phyloP scores from a whole-genome alignment of 2,113 vertebrate species.

The Mesoclemmys tuberculata region DNA sequence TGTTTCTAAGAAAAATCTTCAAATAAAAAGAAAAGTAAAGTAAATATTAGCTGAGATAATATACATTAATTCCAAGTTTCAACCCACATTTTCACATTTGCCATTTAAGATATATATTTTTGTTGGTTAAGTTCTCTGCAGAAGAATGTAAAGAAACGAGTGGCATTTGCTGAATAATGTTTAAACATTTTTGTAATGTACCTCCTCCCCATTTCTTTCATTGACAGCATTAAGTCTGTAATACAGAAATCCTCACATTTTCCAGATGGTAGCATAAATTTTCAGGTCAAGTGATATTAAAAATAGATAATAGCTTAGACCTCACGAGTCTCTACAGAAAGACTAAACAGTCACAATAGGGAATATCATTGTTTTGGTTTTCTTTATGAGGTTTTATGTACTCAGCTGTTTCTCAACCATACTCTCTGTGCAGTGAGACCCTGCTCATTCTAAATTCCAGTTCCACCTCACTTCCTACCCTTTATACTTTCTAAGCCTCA shows the following conservation, averaged over 20 bases:
- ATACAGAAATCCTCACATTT: conserved; percentile 68
- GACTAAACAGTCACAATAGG: conserved; percentile 96
- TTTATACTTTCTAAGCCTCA: conserved; percentile 80
- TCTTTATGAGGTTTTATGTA: conserved; percentile 91
- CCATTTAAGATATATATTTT: conserved; percentile 21
- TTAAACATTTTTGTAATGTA: conserved; percentile 42
- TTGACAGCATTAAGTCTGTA: conserved; percentile 49
- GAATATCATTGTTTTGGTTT: conserved; percentile 95
- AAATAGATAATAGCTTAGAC: conserved; percentile 87
- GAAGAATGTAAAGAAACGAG: conserved; percentile 8
- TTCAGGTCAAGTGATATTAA: conserved; percentile 91
- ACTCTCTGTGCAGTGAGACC: conserved; percentile 78
- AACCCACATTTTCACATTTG: neutral
- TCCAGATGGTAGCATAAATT: conserved; percentile 86
- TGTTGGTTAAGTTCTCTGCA: neutral
- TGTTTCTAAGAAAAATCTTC: neutral
- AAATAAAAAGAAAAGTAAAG: conserved; percentile 25
- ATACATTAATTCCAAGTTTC: neutral
- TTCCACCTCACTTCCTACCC: conserved; percentile 86
- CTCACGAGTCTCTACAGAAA: conserved; percentile 86
- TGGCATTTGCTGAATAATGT: conserved; percentile 58
- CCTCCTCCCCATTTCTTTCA: conserved; percentile 13
- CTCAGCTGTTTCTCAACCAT: conserved; percentile 88
- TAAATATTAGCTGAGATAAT: conserved; percentile 30
- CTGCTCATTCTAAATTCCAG: conserved; percentile 80